These are phyloP conservation scores for Platanista minor DNA, from an alignment of 2,113 vertebrate genomes.

Conservation along the genomic window DNA sequence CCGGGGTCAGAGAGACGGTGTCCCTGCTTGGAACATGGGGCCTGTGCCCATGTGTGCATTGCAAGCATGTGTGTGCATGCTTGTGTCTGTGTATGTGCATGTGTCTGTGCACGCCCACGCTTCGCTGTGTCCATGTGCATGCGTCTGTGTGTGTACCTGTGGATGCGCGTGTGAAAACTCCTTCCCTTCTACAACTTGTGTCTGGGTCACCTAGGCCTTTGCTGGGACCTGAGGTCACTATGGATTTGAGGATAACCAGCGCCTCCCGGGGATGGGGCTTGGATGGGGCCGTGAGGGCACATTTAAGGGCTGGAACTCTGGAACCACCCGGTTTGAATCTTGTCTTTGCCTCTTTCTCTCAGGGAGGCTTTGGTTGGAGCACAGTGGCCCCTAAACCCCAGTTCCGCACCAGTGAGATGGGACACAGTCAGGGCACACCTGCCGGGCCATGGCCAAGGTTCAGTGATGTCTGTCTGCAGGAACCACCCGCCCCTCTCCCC, in stretches of 20 bases:
- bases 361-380: neutral
- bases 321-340: neutral
- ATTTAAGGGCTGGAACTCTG: neutral
- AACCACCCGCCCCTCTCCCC: neutral
- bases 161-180: neutral
- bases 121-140: too few relatives aligned
- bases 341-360: neutral
- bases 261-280: too few relatives aligned
- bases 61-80: fast-evolving
- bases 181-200: neutral
- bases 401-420: neutral
- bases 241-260: neutral
- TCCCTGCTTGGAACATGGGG: neutral
- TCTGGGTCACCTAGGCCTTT: neutral
- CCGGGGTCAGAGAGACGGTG: neutral
- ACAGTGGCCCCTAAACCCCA: neutral
- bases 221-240: neutral
- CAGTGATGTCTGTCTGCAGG: neutral
- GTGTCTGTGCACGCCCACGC: neutral
- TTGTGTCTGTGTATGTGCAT: fast-evolving
- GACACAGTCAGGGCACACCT: fast-evolving
- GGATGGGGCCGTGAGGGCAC: neutral
- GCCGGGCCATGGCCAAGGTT: neutral
- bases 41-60: neutral
- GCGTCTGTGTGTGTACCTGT: fast-evolving